Conservation (phyloP, 2,888 invertebrate genomes). For the Eupelmus urozonus region DNA sequence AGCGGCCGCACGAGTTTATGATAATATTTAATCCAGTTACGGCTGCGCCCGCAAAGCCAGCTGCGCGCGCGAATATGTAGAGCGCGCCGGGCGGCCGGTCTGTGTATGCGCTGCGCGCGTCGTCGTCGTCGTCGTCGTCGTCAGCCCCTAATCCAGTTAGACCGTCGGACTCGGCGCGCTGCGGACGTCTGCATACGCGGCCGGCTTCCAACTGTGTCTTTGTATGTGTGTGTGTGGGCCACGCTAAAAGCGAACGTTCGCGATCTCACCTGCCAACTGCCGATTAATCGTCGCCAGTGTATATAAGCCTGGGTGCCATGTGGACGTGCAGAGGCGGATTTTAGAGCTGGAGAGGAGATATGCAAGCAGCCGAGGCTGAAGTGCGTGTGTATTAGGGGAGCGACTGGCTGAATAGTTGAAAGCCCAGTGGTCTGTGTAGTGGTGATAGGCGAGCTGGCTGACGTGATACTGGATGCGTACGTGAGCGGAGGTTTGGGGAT, state of each 20-base stretch:
- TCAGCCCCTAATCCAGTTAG: slow-evolving; percentile 53
- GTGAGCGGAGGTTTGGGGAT: not conserved
- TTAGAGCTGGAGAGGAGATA: too few species aligned
- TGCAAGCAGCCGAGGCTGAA: too few species aligned
- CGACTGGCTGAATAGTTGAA: not conserved
- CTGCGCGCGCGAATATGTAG: not conserved
- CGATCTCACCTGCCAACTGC: not conserved
- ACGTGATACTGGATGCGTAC: too few species aligned
- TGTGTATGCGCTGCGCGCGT: not conserved
- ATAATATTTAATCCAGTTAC: slow-evolving; percentile 66
- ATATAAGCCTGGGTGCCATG: too few species aligned
- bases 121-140: not conserved
- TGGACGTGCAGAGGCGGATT: too few species aligned
- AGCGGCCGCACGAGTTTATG: slow-evolving; percentile 60
- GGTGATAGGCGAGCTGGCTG: too few species aligned
- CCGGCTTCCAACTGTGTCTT: too few species aligned
- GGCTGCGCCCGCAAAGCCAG: not conserved
- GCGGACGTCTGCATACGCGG: slow-evolving; percentile 52
- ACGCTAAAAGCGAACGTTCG: not conserved
- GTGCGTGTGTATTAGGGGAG: too few species aligned
- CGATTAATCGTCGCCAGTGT: too few species aligned
- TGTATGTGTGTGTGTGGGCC: too few species aligned
- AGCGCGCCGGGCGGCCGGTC: not conserved
- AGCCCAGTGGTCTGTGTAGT: too few species aligned
- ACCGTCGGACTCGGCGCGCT: slow-evolving; percentile 61